Evolutionary conservation across 2,797 vertebrate genomes (phyloP).

Genomic region (Silurus lanzhouensis): DNA sequence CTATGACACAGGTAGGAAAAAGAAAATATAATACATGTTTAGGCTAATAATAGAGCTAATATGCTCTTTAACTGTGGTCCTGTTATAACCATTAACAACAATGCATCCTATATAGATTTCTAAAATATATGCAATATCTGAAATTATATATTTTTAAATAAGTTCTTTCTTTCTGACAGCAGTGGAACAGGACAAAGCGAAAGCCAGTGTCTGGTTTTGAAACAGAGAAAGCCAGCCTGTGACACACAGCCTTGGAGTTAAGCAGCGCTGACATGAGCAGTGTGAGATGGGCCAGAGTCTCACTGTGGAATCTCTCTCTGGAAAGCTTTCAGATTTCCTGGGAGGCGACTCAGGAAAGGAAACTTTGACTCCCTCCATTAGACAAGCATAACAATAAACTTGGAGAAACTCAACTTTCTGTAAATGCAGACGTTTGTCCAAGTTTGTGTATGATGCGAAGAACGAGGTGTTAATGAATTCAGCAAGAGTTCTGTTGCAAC

Average conservation of each 20-base stretch:
- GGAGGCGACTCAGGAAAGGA: slow-evolving; percentile 52
- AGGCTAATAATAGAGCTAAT: background rate
- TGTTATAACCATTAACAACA: slow-evolving; percentile 12
- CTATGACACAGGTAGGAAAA: slow-evolving; percentile 86
- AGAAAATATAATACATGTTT: background rate
- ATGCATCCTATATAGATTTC: background rate
- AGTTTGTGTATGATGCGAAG: slow-evolving; percentile 35
- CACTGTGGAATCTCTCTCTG: slow-evolving; percentile 53
- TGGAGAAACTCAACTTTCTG: slow-evolving; percentile 46
- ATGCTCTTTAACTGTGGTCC: background rate
- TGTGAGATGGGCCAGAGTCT: slow-evolving; percentile 36
- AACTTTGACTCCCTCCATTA: slow-evolving; percentile 49
- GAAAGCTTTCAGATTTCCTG: slow-evolving; percentile 48
- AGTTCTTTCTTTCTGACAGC: slow-evolving; percentile 66
- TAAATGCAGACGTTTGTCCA: slow-evolving; percentile 48
- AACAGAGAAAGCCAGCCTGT: slow-evolving; percentile 24
- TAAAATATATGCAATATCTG: background rate
- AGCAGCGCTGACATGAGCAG: slow-evolving; percentile 38
- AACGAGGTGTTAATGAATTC: slow-evolving; percentile 49
- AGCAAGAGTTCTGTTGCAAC: slow-evolving; percentile 46
- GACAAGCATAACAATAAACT: slow-evolving; percentile 65
- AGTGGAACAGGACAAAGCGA: slow-evolving; percentile 89
- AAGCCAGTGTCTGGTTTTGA: slow-evolving; percentile 91
- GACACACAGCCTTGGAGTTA: slow-evolving; percentile 35
- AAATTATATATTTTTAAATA: slow-evolving; percentile 40